Evolutionary conservation across 2,888 invertebrate genomes (phyloP).

Genomic region (Lissonota sp.): DNA sequence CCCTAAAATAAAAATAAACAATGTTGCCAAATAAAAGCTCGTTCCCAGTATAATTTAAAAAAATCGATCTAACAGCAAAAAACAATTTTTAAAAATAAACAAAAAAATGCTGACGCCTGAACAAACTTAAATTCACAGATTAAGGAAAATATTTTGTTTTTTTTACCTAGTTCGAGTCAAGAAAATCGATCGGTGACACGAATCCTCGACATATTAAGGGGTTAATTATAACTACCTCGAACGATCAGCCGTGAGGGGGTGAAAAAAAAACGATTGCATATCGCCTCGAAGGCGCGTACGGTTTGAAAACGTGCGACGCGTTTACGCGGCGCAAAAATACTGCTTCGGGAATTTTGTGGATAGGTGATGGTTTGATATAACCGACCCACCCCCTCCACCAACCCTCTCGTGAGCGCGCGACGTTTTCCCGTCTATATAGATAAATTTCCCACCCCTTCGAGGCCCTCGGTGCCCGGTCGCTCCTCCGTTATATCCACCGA

Average conservation of each 20-base stretch:
- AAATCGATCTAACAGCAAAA: not conserved
- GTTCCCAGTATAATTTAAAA: not conserved
- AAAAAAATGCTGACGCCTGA: not conserved
- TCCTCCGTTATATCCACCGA: conserved; percentile 30
- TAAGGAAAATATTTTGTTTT: not conserved
- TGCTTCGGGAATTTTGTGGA: conserved; percentile 69
- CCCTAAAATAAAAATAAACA: too few species aligned
- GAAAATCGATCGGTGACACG: not conserved
- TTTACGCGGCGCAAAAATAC: conserved; percentile 78
- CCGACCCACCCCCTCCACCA: conserved; percentile 42
- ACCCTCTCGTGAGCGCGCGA: conserved; percentile 2
- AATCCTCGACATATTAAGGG: not conserved
- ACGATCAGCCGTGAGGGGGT: not conserved
- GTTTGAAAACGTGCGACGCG: conserved; percentile 73
- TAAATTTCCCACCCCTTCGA: not conserved
- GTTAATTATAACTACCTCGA: not conserved
- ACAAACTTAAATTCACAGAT: not conserved
- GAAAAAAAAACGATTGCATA: not conserved
- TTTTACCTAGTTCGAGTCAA: conserved; percentile 37
- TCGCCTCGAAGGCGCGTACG: not conserved
- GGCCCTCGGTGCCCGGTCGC: conserved; percentile 11
- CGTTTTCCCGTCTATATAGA: conserved; percentile 10
- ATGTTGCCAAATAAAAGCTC: not conserved
- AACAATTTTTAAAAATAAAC: not conserved
- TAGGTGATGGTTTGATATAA: conserved; percentile 68